phyloP scores from a whole-genome alignment of 2,888 invertebrate species.

The Harpagoxenus sublaevis region DNA sequence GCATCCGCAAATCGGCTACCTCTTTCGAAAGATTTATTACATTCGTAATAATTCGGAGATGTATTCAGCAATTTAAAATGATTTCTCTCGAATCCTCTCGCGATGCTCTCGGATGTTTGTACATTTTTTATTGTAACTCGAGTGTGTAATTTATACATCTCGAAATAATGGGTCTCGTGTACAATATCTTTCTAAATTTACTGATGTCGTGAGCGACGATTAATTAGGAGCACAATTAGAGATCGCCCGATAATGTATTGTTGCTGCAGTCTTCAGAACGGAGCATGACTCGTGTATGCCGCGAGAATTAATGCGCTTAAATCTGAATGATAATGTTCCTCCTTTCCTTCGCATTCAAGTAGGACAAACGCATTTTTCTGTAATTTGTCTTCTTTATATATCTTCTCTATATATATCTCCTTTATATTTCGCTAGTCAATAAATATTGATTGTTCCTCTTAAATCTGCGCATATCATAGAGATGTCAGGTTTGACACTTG shows the following conservation, averaged over 20 bases:
- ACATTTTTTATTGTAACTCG: neutral
- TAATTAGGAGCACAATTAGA: constrained; percentile 7
- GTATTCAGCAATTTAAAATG: neutral
- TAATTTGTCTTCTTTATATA: neutral
- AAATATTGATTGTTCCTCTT: neutral
- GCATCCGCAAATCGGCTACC: neutral
- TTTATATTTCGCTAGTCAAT: neutral
- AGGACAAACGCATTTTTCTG: neutral
- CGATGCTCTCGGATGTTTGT: neutral
- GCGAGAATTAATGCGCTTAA: neutral
- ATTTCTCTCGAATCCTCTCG: neutral
- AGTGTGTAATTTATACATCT: neutral
- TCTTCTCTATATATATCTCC: neutral
- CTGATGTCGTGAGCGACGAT: neutral
- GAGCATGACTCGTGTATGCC: neutral
- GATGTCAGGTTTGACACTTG: neutral
- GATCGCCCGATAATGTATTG: neutral
- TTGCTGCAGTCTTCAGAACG: neutral
- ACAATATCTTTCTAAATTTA: neutral
- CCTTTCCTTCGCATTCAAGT: neutral
- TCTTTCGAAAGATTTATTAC: neutral
- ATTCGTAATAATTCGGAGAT: neutral
- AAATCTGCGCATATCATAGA: neutral
- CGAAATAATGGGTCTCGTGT: neutral
- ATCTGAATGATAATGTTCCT: neutral